A percentile compares a stretch with the other conserved stretches of the same genome.
Evolutionary conservation across 2,113 vertebrate species (phyloP).

Genomic region (Piprites chloris): DNA sequence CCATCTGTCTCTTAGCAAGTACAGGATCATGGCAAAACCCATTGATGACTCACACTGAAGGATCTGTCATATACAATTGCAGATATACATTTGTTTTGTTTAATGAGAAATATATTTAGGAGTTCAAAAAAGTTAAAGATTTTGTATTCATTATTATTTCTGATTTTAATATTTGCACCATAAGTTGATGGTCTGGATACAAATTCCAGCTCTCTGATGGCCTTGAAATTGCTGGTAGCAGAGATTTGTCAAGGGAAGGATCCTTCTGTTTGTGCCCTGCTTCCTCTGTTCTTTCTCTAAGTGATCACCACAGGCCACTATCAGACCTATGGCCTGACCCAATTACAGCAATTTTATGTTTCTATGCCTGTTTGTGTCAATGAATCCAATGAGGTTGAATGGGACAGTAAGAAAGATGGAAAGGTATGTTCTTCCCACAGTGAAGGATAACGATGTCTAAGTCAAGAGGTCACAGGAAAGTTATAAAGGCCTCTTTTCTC

Average conservation of each 20-base stretch:
- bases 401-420: conserved; percentile 48
- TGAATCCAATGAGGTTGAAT: conserved; percentile 21
- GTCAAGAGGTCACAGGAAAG: conserved; percentile 54
- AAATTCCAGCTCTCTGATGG: background rate
- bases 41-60: background rate
- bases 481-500: conserved; percentile 38
- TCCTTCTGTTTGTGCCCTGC: background rate
- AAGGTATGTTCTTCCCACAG: conserved; percentile 50
- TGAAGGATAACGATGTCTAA: conserved; percentile 22
- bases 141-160: background rate
- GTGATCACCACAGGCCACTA: background rate
- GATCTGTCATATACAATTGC: background rate
- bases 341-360: conserved; percentile 54
- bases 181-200: background rate
- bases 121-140: background rate
- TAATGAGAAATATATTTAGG: background rate
- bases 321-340: conserved; percentile 62
- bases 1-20: background rate
- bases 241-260: background rate
- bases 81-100: background rate
- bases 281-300: conserved; percentile 21
- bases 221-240: background rate
- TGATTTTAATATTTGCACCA: background rate
- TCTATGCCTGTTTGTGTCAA: conserved; percentile 54
- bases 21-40: background rate